These are phyloP conservation scores for Xestia ashworthii DNA, from an alignment of 2,888 invertebrate species.

Conservation along the genomic window DNA sequence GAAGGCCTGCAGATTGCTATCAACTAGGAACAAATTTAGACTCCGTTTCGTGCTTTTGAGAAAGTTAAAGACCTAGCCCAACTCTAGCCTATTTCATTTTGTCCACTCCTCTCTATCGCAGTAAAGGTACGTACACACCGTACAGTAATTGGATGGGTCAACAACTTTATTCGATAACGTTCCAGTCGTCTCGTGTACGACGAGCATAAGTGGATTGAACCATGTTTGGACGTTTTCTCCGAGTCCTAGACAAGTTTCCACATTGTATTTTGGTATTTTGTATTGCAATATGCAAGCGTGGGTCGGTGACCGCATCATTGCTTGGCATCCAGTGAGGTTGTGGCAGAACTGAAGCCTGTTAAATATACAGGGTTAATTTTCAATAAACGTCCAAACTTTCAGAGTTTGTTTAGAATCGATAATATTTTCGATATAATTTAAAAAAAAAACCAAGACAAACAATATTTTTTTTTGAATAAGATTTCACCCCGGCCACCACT, in stretches of 20 bases:
- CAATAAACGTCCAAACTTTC: too few relatives aligned
- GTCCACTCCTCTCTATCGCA: slow-evolving; percentile 23
- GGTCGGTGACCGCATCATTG: slow-evolving; percentile 11
- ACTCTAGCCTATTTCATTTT: not conserved
- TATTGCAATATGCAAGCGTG: slow-evolving; percentile 23
- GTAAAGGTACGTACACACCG: slow-evolving; percentile 36
- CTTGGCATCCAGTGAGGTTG: not conserved
- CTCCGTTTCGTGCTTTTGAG: not conserved
- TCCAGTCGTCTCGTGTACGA: slow-evolving; percentile 26
- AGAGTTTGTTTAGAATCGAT: too few relatives aligned
- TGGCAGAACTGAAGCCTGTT: not conserved
- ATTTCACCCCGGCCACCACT: too few relatives aligned
- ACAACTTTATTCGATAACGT: slow-evolving; percentile 58
- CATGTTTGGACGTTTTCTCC: slow-evolving; percentile 29
- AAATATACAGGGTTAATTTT: too few relatives aligned
- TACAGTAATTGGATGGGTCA: slow-evolving; percentile 55
- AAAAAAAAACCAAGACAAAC: too few relatives aligned
- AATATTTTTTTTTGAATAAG: too few relatives aligned
- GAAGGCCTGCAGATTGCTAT: too few relatives aligned
- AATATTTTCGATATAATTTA: too few relatives aligned
- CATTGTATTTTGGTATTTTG: slow-evolving; percentile 30
- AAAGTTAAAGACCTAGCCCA: too few relatives aligned
- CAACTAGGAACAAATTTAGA: not conserved
- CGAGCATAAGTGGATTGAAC: slow-evolving; percentile 51
- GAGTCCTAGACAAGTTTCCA: slow-evolving; percentile 5